Percentiles rank a stretch among this genome's conserved stretches.
phyloP scores from a whole-genome alignment of 2,797 vertebrate genomes.

The Pipistrellus kuhlii region DNA sequence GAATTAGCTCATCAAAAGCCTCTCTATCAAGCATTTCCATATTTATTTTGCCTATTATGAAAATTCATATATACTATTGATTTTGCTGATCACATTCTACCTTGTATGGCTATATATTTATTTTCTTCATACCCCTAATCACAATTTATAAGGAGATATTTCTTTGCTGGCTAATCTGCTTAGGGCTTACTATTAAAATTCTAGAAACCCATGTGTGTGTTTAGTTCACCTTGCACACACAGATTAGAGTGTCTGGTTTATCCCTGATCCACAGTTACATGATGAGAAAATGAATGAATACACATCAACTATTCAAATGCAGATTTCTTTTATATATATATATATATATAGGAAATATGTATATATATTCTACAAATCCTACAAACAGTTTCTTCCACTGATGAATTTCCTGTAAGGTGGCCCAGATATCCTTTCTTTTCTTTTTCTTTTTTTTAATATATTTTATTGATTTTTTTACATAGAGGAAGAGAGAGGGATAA shows the following conservation, averaged over 20 bases:
- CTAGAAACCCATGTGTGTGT: not conserved
- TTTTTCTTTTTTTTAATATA: too few relatives aligned
- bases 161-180: not conserved
- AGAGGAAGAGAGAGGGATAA: too few relatives aligned
- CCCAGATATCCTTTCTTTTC: not conserved
- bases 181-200: conserved; percentile 14
- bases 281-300: not conserved
- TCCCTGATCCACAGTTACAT: not conserved
- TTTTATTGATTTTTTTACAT: too few relatives aligned
- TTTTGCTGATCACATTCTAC: not conserved
- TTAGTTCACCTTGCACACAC: not conserved
- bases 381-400: not conserved
- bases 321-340: not conserved
- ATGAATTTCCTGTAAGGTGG: not conserved
- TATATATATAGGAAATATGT: not conserved
- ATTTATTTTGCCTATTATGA: not conserved
- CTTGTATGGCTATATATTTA: not conserved
- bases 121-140: conserved; percentile 9
- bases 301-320: not conserved
- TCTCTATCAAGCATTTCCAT: not conserved
- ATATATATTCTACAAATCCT: too few relatives aligned
- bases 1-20: not conserved
- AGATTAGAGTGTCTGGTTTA: not conserved
- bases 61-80: conserved; percentile 9
- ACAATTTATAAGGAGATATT: not conserved